Percentiles rank a stretch among this genome's conserved stretches.
Conservation (phyloP, 2,797 vertebrate genomes). For the Sphaeramia orbicularis region DNA sequence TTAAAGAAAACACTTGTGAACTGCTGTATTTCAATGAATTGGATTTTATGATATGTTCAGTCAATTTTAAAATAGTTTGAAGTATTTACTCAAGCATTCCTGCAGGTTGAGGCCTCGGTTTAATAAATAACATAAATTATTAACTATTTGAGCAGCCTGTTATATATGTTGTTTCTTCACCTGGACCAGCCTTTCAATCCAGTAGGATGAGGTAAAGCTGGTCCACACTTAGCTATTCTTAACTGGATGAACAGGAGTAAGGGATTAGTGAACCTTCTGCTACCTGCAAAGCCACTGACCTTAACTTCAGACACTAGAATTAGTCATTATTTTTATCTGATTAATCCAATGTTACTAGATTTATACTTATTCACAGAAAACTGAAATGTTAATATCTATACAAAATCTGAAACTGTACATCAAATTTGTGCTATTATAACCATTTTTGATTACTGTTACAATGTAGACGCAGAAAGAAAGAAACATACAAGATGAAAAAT, state of each 20-base stretch:
- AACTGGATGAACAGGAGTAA: conserved; percentile 60
- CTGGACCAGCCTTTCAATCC: conserved; percentile 55
- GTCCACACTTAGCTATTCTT: conserved; percentile 68
- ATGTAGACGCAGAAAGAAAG: too few species aligned
- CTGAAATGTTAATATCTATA: background rate
- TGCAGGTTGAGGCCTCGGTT: background rate
- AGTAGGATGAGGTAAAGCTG: conserved; percentile 60
- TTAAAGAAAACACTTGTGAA: too few species aligned
- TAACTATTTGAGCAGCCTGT: conserved; percentile 33
- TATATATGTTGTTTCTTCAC: conserved; percentile 41
- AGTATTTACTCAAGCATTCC: conserved; percentile 35
- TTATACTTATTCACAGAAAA: background rate
- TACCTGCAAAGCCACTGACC: background rate
- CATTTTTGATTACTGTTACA: background rate
- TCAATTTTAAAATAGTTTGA: conserved; percentile 16
- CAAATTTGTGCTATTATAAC: too few species aligned
- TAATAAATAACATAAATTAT: background rate
- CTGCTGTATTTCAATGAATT: too few species aligned
- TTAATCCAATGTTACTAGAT: conserved; percentile 11
- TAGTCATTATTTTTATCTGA: conserved; percentile 21
- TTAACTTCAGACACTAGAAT: conserved; percentile 26
- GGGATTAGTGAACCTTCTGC: conserved; percentile 62
- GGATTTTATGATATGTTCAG: background rate
- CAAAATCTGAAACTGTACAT: background rate
- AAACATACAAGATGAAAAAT: background rate